Evolutionary conservation across 2,888 invertebrate species (phyloP), one percentile per base, ranked within the genome.

Genomic region (Megalurothrips usitatus): DNA sequence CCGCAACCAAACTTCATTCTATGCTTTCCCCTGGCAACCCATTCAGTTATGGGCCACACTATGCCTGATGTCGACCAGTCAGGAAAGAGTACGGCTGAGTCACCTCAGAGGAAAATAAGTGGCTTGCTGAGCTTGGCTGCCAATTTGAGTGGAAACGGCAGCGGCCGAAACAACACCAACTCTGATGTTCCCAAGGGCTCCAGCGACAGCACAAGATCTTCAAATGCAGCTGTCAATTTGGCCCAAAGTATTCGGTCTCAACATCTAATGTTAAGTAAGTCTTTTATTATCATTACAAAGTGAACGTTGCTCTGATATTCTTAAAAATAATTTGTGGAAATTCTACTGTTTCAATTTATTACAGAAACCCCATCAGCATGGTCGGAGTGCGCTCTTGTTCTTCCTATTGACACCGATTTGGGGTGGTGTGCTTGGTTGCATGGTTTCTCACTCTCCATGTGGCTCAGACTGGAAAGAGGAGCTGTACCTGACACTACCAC

Each of bases 391-490:
- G 90, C 89, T 82, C 84, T 87, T 81, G 84, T 85, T 80, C 81
- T 87, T 9, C 86, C 86, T 8, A 83, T 86, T 68, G 85, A 84
- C 63, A 83, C 84, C 86, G 89, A 89, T 84, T 87, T 89, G 83
- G 89, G 89, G 83, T 92, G 92, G 92, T 89, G 90, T 82, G 89
- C 91, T 82, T 92, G 92, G 91, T 85, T 89, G 83, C 88, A 89
- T 79, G 92, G 92, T n/a, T 91, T 91, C 86, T 90, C 91, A 8
- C 86, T 89, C 49, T 87, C 88, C 3, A 85, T 89, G 85, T 92
- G 92, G 92, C 85, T 92, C 83, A 87, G 89, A 83, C 86, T 88
- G 78, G 88, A 89, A 84, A 85, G 23, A 26, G 26, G 68, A 23
- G 68, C 68, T 75, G 68, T 26, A 10, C 68, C 68, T 23, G 68